Evolutionary conservation across 2,797 vertebrate species (phyloP).

Genomic region (Cirrhinus mrigala): DNA sequence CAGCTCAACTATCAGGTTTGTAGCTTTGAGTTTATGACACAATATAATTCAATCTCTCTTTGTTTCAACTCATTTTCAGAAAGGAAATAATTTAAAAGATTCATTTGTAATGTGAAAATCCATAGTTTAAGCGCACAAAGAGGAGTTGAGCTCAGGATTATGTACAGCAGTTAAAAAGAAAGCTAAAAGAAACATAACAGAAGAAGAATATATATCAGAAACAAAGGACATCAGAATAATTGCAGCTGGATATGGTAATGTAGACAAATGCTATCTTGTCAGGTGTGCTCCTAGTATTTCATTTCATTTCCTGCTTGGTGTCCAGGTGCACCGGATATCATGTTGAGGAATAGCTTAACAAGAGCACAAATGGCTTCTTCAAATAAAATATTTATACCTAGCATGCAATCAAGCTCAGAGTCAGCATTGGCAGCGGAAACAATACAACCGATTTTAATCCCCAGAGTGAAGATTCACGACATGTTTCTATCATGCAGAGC

Average conservation of each 20-base stretch:
- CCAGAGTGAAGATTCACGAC: slow-evolving; percentile 18
- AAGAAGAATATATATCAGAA: slow-evolving; percentile 2
- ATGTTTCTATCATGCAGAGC: slow-evolving; percentile 29
- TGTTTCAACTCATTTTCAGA: neutral
- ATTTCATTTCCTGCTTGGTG: slow-evolving; percentile 28
- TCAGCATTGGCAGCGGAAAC: slow-evolving; percentile 26
- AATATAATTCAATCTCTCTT: neutral
- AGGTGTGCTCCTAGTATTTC: slow-evolving; percentile 14
- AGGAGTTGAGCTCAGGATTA: neutral
- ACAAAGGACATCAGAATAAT: slow-evolving; percentile 4
- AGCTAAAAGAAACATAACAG: neutral
- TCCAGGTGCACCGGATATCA: slow-evolving; percentile 13
- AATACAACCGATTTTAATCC: slow-evolving; percentile 33
- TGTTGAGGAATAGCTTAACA: slow-evolving; percentile 23
- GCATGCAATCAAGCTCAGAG: slow-evolving; percentile 41
- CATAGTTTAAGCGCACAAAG: neutral
- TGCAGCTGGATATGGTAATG: slow-evolving; percentile 17
- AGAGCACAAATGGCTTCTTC: slow-evolving; percentile 16
- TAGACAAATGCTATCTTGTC: slow-evolving; percentile 18
- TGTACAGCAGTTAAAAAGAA: neutral
- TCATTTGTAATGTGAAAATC: neutral
- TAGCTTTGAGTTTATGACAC: neutral
- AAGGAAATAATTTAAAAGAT: neutral
- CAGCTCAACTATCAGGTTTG: neutral
- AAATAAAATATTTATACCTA: slow-evolving; percentile 46